Base-by-base conservation (phyloP, 2,888 invertebrate genomes). In the Oligia latruncula region DNA sequence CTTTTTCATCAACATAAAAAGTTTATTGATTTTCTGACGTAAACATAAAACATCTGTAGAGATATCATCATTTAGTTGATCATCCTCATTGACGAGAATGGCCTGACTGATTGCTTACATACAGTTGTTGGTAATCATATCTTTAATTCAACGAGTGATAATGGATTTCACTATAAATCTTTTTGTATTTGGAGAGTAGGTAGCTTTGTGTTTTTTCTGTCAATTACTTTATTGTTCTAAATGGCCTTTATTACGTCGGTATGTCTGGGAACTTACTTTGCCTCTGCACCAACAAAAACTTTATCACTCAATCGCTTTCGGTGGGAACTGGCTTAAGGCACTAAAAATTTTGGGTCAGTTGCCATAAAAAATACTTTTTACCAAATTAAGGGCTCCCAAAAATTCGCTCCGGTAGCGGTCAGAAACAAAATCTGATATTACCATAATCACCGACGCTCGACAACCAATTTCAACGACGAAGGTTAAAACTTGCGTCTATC, bases 381-480 rank as follows among this genome's bases (percentile, higher is more conserved):
- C 77, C 78, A 84, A 89, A 87, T 88, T 84, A 85, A 89, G 80
- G 87, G 88, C 65, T 81, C 80, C 80, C 71, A 84, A 83, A 89
- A 88, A 86, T 87, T 88, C 84, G 87, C 82, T 83, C 72, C 90
- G 80, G 90, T 88, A 90, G 91, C 82, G 81, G 87, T 77, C 89
- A 87, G 87, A 91, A 90, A 90, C 89, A 86, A 88, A 80, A 86
- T 91, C 86, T 86, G 87, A 88, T 87, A 90, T 89, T 86, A 87
- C 77, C 84, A 84, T 87, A 88, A 91, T 90, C 86, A 88, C 76
- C 80, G 86, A 88, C 77, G 78, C 84, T 75, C 74, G 60, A 81
- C 80, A 66, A 77, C 72, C 72, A 81, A 88, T 78, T 76, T 75
- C 62, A 52, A 64, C 52, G 29, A 75, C 80, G 70, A 80, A 77